Conservation (phyloP, 1,140 invertebrate genomes). For the Drosophila truncata region DNA sequence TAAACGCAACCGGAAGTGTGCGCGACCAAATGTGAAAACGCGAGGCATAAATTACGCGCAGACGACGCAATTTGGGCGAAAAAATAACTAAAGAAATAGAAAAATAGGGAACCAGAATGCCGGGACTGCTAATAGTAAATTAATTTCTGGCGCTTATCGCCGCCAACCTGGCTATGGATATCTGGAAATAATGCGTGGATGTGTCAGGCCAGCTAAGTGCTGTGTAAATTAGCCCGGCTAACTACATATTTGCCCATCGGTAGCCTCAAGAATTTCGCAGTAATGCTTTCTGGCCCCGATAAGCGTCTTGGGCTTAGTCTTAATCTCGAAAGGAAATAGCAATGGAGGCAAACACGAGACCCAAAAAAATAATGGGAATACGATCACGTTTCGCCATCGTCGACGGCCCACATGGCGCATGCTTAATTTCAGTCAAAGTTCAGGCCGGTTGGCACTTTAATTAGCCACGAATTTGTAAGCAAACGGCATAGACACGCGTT, state of each 20-base stretch:
- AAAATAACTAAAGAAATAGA: slow-evolving; percentile 22
- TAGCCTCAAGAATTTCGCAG: slow-evolving; percentile 69
- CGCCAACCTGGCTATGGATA: slow-evolving; percentile 34
- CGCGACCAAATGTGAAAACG: slow-evolving; percentile 81
- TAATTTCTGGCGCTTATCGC: slow-evolving; percentile 76
- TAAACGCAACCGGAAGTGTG: slow-evolving; percentile 66
- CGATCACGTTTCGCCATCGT: slow-evolving; percentile 44
- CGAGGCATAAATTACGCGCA: slow-evolving; percentile 73
- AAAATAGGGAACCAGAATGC: slow-evolving; percentile 7
- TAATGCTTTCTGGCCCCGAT: slow-evolving; percentile 49
- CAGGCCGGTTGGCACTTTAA: slow-evolving; percentile 29
- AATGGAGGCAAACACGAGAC: slow-evolving; percentile 54
- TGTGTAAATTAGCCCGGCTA: slow-evolving; percentile 77
- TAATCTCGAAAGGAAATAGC: slow-evolving; percentile 52
- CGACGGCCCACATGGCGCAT: slow-evolving; percentile 45
- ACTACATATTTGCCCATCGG: slow-evolving; percentile 60
- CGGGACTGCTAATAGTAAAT: slow-evolving; percentile 76
- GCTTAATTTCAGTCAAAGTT: slow-evolving; percentile 59
- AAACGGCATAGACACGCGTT: slow-evolving; percentile 64
- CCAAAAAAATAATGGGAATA: neutral
- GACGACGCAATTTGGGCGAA: slow-evolving; percentile 64
- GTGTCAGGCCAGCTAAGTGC: slow-evolving; percentile 78
- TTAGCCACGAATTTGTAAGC: slow-evolving; percentile 72
- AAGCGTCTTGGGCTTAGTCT: slow-evolving; percentile 23
- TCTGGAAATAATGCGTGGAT: slow-evolving; percentile 59